phyloP scores from a whole-genome alignment of 2,888 invertebrate species.

The Leptarthrus brevirostris region DNA sequence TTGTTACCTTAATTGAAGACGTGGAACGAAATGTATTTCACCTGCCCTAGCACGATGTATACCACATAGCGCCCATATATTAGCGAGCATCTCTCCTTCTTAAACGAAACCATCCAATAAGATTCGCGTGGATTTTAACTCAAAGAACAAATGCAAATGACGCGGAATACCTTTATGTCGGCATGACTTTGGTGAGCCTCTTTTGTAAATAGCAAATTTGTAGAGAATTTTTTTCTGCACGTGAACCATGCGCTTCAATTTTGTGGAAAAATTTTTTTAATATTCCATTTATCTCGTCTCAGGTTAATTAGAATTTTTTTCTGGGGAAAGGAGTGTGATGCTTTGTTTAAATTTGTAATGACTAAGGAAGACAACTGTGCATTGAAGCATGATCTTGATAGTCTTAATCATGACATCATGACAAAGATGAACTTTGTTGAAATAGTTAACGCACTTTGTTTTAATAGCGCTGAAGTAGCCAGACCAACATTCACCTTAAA shows the following conservation, averaged over 20 bases:
- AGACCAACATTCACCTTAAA: no score
- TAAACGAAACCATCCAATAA: slow-evolving; percentile 9
- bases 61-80: neutral
- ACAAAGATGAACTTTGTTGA: no score
- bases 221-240: neutral
- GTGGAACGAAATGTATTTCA: slow-evolving; percentile 21
- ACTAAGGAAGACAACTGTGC: no score
- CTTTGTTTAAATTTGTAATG: no score
- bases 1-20: slow-evolving; percentile 35
- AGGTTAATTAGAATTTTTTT: slow-evolving; percentile 9
- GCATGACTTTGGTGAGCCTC: slow-evolving; percentile 1
- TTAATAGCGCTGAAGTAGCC: no score
- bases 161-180: neutral
- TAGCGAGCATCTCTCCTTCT: slow-evolving; percentile 6
- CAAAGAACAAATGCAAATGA: slow-evolving; percentile 30
- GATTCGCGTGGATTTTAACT: slow-evolving; percentile 24
- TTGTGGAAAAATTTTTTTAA: neutral
- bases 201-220: slow-evolving; percentile 14
- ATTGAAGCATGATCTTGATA: no score
- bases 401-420: no score
- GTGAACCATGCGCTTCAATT: neutral
- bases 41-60: slow-evolving; percentile 14
- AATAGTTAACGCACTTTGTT: no score
- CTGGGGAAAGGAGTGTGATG: neutral
- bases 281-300: slow-evolving; percentile 17